These are phyloP conservation scores for Gallinago solitaria DNA, from an alignment of 2,797 vertebrate genomes.

Conservation along the genomic window DNA sequence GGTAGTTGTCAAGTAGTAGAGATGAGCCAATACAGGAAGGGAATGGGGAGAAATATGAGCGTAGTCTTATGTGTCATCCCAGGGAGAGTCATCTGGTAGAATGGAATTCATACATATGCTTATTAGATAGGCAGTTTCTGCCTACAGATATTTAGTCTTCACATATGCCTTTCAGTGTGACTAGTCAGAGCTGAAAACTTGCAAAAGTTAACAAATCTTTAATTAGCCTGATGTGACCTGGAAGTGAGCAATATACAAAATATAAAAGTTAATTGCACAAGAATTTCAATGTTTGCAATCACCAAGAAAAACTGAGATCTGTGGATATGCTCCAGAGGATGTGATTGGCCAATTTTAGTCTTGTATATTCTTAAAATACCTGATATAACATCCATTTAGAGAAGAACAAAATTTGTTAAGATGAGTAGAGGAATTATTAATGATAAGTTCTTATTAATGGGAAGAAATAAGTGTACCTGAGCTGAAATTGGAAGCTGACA, in stretches of 20 bases:
- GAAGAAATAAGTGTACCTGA: neutral
- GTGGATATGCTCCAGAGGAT: neutral
- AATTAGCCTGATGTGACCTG: neutral
- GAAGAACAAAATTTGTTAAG: neutral
- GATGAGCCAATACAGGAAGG: neutral
- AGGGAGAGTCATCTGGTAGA: neutral
- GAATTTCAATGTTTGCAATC: neutral
- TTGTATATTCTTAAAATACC: neutral
- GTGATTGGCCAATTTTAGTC: neutral
- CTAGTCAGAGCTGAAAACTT: neutral
- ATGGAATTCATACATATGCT: neutral
- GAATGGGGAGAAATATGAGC: neutral
- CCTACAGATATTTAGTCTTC: neutral
- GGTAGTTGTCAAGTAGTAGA: neutral
- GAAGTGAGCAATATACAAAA: neutral
- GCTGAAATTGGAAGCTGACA: neutral
- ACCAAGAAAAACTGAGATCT: neutral
- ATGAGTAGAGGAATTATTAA: neutral
- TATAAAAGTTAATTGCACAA: neutral
- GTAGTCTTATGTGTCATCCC: neutral
- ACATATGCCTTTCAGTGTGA: neutral
- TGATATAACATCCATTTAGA: neutral
- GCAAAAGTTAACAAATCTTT: neutral
- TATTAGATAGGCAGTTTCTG: neutral
- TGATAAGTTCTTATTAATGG: rapidly evolving